Base-by-base conservation (phyloP, 2,888 invertebrate genomes). In the Apodemia hepburni region DNA sequence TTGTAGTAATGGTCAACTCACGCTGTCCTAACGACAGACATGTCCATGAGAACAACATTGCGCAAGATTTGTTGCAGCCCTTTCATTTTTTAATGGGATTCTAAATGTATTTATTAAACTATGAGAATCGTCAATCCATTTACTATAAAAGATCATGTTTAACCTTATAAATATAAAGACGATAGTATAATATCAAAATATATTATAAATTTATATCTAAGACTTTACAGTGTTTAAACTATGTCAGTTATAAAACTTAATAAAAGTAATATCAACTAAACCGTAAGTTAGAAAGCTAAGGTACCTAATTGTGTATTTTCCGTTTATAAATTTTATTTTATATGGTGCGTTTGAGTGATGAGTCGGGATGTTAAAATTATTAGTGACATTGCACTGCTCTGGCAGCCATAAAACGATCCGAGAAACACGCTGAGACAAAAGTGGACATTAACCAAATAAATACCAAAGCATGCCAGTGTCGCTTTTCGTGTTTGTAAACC, bases 1-100 rank as follows among this genome's bases (percentile, higher is more conserved):
- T 59, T 90, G 89, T 79, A 80, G 88, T 91, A 91, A 91, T 91
- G 91, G 90, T 91, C 90, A 90, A 87, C 91, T 91, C 91, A 90
- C 90, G 90, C 85, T 82, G 88, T 85, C 84, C 87, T 87, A 89
- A 89, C 89, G 89, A 90, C 85, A 85, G 85, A 87, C 89, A 88
- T 87, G 89, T 88, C 83, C 91, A 90, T 88, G 89, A 89, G 91
- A 91, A 88, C 81, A 76, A 76, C 79, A 79, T 86, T 87, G 89
- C 84, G 84, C 87, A 85, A 87, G 88, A 87, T 89, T 84, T 87
- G 86, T 89, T 84, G 84, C 83, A 79, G 77, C 82, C 83, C 84
- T 87, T 87, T 84, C 82, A 79, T 85, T 80, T 33, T 85, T 86
- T 91, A 89, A 91, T 90, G 88, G 86, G 89, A 88, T 88, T 90